Evolutionary conservation across 1,140 invertebrate genomes (phyloP).

Genomic region (Pachyrhynchus sulphureomaculatus): DNA sequence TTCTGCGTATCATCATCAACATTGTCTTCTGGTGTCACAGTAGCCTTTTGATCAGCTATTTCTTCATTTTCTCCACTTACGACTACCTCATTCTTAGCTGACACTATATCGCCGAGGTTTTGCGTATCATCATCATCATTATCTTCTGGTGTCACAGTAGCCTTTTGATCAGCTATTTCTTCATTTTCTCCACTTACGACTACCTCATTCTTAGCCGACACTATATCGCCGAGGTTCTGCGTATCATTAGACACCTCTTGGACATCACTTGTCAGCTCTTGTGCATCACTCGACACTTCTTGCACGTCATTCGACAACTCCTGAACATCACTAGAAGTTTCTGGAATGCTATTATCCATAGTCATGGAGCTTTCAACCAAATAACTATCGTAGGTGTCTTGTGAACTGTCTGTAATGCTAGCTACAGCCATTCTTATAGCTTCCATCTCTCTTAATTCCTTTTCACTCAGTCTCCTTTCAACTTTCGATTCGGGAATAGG

Average conservation of each 20-base stretch:
- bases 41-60: no score
- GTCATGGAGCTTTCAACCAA: slow-evolving; percentile 5
- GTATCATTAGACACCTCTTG: no score
- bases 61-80: background rate
- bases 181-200: no score
- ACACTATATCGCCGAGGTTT: background rate
- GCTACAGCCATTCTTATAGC: slow-evolving; percentile 32
- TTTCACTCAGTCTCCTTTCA: slow-evolving; percentile 22
- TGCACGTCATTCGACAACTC: background rate
- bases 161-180: no score
- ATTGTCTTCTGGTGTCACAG: background rate
- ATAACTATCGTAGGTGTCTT: slow-evolving; percentile 23
- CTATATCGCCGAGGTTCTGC: no score
- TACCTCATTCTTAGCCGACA: no score
- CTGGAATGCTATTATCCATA: background rate
- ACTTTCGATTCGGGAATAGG: slow-evolving; percentile 1
- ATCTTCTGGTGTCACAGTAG: background rate
- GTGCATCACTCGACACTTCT: background rate
- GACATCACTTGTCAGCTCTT: background rate
- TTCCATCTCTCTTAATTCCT: slow-evolving; percentile 34
- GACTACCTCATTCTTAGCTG: background rate
- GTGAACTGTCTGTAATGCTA: slow-evolving; percentile 33
- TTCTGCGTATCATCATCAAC: background rate
- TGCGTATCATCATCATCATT: background rate
- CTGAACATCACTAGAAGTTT: background rate